Conservation (phyloP, 2,113 vertebrate genomes). For the Hydrochoerus hydrochaeris region DNA sequence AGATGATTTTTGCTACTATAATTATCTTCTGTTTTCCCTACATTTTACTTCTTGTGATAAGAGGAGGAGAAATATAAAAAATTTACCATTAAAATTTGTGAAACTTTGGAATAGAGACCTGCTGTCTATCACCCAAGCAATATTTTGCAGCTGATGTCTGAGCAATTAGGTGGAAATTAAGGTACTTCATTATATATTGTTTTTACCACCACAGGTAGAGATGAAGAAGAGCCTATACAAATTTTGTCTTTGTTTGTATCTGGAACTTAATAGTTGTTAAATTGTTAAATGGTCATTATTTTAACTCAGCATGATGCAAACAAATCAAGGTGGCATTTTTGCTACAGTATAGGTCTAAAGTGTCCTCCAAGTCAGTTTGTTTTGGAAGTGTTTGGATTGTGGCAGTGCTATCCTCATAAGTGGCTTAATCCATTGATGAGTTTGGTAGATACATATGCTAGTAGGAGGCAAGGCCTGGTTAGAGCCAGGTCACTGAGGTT, state of each 20-base stretch:
- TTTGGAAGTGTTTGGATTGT: not conserved
- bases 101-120: not conserved
- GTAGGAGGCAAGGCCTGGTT: not conserved
- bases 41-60: conserved; percentile 56
- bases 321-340: not conserved
- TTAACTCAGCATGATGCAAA: not conserved
- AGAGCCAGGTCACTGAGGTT: not conserved
- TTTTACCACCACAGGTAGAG: not conserved
- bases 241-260: not conserved
- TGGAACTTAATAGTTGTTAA: not conserved
- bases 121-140: not conserved
- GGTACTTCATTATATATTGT: not conserved
- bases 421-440: not conserved
- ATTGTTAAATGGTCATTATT: not conserved
- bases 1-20: conserved; percentile 51
- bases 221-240: not conserved
- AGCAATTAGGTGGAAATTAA: too few species aligned
- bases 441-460: not conserved
- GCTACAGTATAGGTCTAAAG: not conserved
- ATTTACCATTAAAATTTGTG: conserved; percentile 50
- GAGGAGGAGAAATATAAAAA: not conserved
- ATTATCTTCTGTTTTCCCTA: conserved; percentile 72
- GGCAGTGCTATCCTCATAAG: not conserved
- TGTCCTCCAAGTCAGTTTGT: not conserved
- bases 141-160: not conserved